Conservation (phyloP, 2,797 vertebrate genomes). For the Takifugu rubripes region DNA sequence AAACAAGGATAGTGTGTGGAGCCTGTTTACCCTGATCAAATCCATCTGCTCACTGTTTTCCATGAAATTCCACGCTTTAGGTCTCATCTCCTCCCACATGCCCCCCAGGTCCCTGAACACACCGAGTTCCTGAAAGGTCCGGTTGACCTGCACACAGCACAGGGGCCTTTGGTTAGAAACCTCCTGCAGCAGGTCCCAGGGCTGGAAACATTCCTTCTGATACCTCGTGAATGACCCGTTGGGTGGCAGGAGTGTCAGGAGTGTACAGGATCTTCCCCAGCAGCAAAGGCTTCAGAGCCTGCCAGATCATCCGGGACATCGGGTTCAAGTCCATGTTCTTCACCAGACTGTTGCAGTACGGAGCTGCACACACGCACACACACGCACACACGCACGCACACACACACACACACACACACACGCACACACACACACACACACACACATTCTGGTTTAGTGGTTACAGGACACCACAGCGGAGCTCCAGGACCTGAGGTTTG, state of each 20-base stretch:
- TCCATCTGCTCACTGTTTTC: slow-evolving; percentile 89
- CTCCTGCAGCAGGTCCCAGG: rapidly evolving
- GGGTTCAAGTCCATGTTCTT: slow-evolving; percentile 90
- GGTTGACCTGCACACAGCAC: slow-evolving; percentile 82
- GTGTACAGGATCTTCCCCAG: slow-evolving; percentile 96
- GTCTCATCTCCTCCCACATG: slow-evolving; percentile 93
- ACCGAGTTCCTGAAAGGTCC: slow-evolving; percentile 92
- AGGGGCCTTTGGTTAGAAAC: neutral
- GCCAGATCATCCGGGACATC: slow-evolving; percentile 94
- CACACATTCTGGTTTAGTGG: neutral
- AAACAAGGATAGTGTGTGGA: neutral
- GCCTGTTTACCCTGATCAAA: slow-evolving; percentile 78
- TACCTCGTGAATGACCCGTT: slow-evolving; percentile 89
- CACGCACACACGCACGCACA: neutral
- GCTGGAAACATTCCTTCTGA: slow-evolving; percentile 20
- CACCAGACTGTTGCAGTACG: slow-evolving; percentile 92
- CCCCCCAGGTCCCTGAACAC: slow-evolving; percentile 90
- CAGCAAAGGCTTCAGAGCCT: slow-evolving; percentile 89
- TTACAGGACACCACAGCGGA: too few relatives aligned
- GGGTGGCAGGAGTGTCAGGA: slow-evolving; percentile 85
- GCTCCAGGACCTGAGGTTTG: too few relatives aligned
- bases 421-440: neutral
- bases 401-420: neutral
- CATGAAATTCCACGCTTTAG: slow-evolving; percentile 90
- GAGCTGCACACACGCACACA: slow-evolving; percentile 70